Evolutionary conservation across 2,888 invertebrate genomes (phyloP).

Genomic region (Lepidocyrtinus sp.): DNA sequence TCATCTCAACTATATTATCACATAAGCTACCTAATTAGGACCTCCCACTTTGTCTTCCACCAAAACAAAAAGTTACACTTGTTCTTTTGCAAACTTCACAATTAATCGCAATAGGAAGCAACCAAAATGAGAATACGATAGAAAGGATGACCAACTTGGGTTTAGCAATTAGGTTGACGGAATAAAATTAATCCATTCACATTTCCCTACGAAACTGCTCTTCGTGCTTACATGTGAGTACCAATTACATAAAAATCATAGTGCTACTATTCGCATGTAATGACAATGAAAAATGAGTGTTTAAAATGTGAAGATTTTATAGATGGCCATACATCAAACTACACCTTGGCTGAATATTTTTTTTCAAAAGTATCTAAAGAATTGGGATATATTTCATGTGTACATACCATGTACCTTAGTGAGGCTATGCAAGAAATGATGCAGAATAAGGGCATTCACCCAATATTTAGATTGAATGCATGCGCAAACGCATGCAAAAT

Average conservation of each 20-base stretch:
- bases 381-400: not conserved
- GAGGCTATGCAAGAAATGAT: not conserved
- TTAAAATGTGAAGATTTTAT: no score
- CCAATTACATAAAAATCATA: not conserved
- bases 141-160: not conserved
- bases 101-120: not conserved
- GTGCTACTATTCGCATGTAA: no score
- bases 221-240: not conserved
- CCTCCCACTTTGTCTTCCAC: not conserved
- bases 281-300: not conserved
- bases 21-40: no score
- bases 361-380: not conserved
- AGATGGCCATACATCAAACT: no score
- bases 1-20: no score
- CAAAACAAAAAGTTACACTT: not conserved
- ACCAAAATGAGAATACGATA: no score
- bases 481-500: constrained; percentile 22
- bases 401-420: not conserved
- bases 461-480: constrained; percentile 25
- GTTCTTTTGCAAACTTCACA: not conserved
- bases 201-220: not conserved
- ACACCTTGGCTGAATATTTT: no score
- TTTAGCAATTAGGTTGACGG: not conserved
- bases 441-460: constrained; percentile 51
- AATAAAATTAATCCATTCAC: not conserved